Base-by-base conservation (phyloP, 2,113 vertebrate genomes). In the Tamias sibiricus region DNA sequence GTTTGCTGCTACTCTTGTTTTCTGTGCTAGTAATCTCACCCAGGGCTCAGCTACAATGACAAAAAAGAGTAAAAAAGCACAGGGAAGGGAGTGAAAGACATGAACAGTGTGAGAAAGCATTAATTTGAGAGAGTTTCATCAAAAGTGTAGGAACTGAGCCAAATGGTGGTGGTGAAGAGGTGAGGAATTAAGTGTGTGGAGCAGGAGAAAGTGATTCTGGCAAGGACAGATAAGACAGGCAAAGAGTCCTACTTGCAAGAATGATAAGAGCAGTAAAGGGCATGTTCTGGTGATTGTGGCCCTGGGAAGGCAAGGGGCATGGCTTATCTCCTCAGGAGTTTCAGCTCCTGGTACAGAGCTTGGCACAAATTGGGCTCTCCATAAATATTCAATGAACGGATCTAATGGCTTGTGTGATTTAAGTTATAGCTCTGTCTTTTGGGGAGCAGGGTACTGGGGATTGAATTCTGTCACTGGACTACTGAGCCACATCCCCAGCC, bases 361-460 rank as follows among this genome's bases (percentile, higher is more conserved):
- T 77, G 68, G 44, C 47, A 35, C 59, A 71, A 35, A 42, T 76
- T 49, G 77, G n/a, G 49, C 32, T 87, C 8, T 71, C 66, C 40
- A 5, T 89, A 54, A 91, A 72, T 93, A 47, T 35, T 59, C 84
- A n/a, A 24, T 74, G 62, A 95, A 32, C 54, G 72, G 52, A 92
- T 81, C 52, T n/a, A 35, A 13, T 71, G 54, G 26, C 16, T 64
- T 64, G 30, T 87, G 72, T 77, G 35, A 77, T 35, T 94, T 30
- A 16, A 85, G 4, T 62, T 54, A 11, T 72, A 40, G 72, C n/a
- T 83, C 47, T 95, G 32, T 93, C 19, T 91, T 64, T 10, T n/a
- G 13, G 13, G 49, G 14, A 14, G 49, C 13, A 52, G 49, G 49
- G 14, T 52, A 13, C 49, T 13, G 16, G 14, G 14, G 14, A 52